Percentiles rank a stretch among this genome's conserved stretches.
phyloP scores from a whole-genome alignment of 2,888 invertebrate species.

The Arrhopalites spinosus region DNA sequence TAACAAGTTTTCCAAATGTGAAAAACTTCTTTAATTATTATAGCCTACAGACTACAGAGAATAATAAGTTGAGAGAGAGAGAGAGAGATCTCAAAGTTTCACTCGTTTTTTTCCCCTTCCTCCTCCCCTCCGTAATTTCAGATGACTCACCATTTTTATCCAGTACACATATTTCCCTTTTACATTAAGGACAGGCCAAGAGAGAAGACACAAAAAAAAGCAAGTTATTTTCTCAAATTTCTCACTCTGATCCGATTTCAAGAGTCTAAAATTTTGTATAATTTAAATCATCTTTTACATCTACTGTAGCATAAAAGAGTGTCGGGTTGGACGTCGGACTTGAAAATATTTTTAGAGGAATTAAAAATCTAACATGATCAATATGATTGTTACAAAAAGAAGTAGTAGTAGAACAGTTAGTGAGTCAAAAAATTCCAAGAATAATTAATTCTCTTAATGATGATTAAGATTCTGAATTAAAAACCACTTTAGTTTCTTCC shows the following conservation, averaged over 20 bases:
- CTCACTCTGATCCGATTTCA: neutral
- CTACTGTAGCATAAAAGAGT: neutral
- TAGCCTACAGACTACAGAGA: conserved; percentile 45
- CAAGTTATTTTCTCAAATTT: neutral
- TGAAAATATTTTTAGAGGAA: neutral
- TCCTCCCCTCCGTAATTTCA: conserved; percentile 16
- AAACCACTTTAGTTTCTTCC: neutral
- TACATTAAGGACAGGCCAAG: neutral
- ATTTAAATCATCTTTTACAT: too few relatives aligned
- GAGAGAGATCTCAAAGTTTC: conserved; percentile 28
- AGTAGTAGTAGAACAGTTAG: too few relatives aligned
- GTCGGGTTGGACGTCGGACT: neutral
- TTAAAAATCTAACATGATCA: too few relatives aligned
- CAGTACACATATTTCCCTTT: conserved; percentile 15
- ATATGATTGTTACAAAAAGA: too few relatives aligned
- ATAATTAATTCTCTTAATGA: conserved; percentile 6
- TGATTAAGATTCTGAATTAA: conserved; percentile 9
- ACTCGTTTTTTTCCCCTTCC: conserved; percentile 16
- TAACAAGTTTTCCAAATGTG: conserved; percentile 52
- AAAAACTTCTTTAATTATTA: conserved; percentile 54
- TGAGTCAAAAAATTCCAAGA: conserved; percentile 7
- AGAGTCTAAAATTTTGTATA: too few relatives aligned
- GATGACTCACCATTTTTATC: conserved; percentile 32
- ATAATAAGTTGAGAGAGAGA: conserved; percentile 23
- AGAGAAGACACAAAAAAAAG: neutral